Conservation (phyloP, 2,888 invertebrate species). For the Pyrrhia umbra region DNA sequence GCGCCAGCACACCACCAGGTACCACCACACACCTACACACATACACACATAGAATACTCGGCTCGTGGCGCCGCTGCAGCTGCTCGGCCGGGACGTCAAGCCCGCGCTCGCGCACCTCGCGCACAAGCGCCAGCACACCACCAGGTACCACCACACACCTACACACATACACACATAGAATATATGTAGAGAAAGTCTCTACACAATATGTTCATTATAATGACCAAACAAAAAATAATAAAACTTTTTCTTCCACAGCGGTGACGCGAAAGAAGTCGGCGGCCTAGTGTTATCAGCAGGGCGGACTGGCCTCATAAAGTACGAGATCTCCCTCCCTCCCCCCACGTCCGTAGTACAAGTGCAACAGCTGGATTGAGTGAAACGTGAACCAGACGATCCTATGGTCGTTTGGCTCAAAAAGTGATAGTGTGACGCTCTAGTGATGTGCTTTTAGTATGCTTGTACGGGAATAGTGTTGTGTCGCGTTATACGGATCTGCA, state of each 20-base stretch:
- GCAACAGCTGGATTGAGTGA: conserved; percentile 86
- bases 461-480: conserved; percentile 21
- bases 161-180: too few species aligned
- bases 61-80: too few species aligned
- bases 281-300: conserved; percentile 83
- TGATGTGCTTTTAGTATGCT: conserved; percentile 45
- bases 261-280: conserved; percentile 84
- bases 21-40: too few species aligned
- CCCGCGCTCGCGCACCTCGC: too few species aligned
- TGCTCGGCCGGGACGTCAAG: too few species aligned
- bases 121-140: too few species aligned
- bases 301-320: conserved; percentile 89
- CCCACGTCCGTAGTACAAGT: conserved; percentile 86
- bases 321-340: conserved; percentile 90
- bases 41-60: too few species aligned
- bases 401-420: conserved; percentile 62
- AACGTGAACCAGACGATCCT: conserved; percentile 63
- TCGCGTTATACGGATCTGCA: background rate
- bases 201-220: too few species aligned
- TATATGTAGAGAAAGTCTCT: too few species aligned
- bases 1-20: too few species aligned
- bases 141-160: too few species aligned
- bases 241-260: conserved; percentile 65
- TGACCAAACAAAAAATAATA: background rate
- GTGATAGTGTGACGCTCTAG: conserved; percentile 51